These are phyloP conservation scores for Dreissena rostriformis DNA, from an alignment of 1,140 invertebrate species.

Conservation along the genomic window DNA sequence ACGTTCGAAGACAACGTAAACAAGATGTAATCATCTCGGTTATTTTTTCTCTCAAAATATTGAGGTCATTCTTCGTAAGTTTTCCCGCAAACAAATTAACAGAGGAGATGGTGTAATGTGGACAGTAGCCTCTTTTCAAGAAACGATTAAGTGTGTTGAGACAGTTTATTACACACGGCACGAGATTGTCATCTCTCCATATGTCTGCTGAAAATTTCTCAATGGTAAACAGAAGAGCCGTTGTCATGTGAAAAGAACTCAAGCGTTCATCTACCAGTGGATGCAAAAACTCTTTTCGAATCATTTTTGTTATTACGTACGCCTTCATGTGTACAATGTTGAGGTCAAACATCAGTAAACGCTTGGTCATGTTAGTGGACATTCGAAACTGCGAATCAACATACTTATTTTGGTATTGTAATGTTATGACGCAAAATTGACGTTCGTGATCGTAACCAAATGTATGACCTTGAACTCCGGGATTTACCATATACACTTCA, in stretches of 20 bases:
- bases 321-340: neutral
- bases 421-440: no score
- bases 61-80: neutral
- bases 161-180: neutral
- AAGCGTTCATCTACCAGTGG: neutral
- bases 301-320: neutral
- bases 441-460: no score
- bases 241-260: neutral
- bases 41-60: neutral
- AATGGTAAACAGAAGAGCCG: neutral
- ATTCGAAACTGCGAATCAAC: no score
- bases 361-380: neutral
- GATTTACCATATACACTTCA: no score
- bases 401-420: no score
- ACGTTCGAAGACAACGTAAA: neutral
- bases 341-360: neutral
- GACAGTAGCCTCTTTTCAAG: neutral
- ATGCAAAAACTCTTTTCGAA: neutral
- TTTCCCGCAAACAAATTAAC: neutral
- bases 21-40: neutral
- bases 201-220: neutral
- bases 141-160: neutral
- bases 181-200: neutral
- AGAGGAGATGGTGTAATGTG: neutral
- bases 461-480: no score